Percentiles rank a stretch among this genome's conserved stretches.
Evolutionary conservation across 2,113 vertebrate species (phyloP).

Genomic region (Lycaon pictus): DNA sequence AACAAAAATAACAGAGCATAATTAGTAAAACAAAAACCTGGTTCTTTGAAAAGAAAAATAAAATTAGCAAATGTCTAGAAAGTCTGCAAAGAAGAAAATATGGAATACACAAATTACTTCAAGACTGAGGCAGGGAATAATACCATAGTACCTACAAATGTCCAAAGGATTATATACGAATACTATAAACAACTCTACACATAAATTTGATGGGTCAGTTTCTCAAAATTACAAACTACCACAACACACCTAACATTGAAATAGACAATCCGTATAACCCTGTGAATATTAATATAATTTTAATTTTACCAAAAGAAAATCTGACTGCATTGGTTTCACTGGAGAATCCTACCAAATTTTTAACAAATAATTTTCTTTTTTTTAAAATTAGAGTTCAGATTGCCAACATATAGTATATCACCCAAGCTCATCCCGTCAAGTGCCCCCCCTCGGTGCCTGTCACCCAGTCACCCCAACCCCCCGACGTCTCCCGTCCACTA

Average conservation of each 20-base stretch:
- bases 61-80: neutral
- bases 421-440: no score
- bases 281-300: neutral
- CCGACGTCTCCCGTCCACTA: no score
- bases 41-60: neutral
- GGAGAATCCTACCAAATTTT: neutral
- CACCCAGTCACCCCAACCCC: no score
- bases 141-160: neutral
- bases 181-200: neutral
- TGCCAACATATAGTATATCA: no score
- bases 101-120: neutral
- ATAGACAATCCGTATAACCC: neutral
- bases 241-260: neutral
- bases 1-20: neutral
- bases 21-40: neutral
- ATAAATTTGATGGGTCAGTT: neutral
- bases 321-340: neutral
- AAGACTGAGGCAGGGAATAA: neutral
- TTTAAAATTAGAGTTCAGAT: no score
- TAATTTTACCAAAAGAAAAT: neutral
- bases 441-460: no score
- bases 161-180: neutral
- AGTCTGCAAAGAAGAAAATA: neutral
- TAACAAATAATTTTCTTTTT: neutral
- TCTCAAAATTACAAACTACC: neutral